These are phyloP conservation scores for Aix galericulata DNA, from an alignment of 2,113 vertebrate genomes.

Conservation along the genomic window DNA sequence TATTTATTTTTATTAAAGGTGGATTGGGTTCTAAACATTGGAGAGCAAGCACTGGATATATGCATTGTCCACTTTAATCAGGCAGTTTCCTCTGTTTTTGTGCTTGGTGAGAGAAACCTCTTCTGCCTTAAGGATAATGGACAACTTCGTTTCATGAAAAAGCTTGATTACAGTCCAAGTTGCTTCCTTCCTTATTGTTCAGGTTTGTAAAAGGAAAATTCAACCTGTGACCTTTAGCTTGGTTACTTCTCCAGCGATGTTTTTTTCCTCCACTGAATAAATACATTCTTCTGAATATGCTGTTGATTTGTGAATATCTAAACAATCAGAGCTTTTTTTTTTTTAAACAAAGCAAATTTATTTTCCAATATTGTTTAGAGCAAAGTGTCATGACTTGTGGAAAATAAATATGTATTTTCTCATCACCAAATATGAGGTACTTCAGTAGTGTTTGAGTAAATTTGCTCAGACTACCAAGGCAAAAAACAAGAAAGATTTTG, in stretches of 20 bases:
- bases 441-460: not conserved
- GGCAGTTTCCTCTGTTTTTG: constrained; percentile 84
- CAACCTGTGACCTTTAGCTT: not conserved
- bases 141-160: constrained; percentile 97
- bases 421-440: not conserved
- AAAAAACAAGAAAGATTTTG: not conserved
- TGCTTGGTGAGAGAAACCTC: constrained; percentile 94
- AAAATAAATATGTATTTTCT: not conserved
- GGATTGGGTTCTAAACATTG: constrained; percentile 93
- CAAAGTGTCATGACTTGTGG: not conserved
- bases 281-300: not conserved
- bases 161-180: constrained; percentile 93
- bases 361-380: not conserved
- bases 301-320: not conserved
- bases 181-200: constrained; percentile 94
- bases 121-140: constrained; percentile 95
- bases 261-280: not conserved
- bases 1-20: constrained; percentile 73
- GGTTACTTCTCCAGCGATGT: not conserved
- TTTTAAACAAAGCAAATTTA: not conserved
- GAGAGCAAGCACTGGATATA: constrained; percentile 92
- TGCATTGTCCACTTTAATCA: constrained; percentile 83
- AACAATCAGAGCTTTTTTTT: not conserved
- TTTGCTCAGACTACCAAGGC: not conserved
- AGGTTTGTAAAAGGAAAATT: constrained; percentile 75